Evolutionary conservation across 2,888 invertebrate species (phyloP), one percentile per base, ranked within the genome.

Genomic region (Leptinotarsa peninsularis): DNA sequence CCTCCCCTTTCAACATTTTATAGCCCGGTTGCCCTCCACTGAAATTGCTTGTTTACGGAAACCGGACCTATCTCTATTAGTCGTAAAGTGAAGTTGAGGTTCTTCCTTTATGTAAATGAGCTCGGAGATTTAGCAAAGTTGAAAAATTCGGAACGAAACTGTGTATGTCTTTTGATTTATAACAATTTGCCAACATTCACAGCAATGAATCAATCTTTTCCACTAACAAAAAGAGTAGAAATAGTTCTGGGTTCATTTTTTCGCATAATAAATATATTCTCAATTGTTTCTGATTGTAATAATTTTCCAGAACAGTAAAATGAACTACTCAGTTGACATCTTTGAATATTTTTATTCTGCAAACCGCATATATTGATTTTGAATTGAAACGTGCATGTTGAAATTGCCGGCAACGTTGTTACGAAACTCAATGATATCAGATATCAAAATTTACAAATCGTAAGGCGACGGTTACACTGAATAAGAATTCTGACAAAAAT

Each of bases 11-110:
- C 50, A 74, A 71, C 33, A 67, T 74, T 74, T 69, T 74, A 74
- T 66, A 18, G 70, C 60, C 43, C n/a, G 18, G 63, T 74, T 70
- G 56, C 49, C 56, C 49, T 63, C 58, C 74, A 17, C 50, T 56
- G 52, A 56, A 71, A 74, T 74, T 33, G 66, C 74, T 74, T 74
- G 74, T 74, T 74, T 74, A 74, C 74, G 74, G 74, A 74, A 74
- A 60, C 67, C 23, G 58, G 27, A 43, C 18, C 17, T n/a, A 63
- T 63, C 63, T 63, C 70, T 71, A 70, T 74, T 71, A 66, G 58
- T 74, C 74, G 63, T 68, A 66, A 68, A 60, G 49, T 73, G 63
- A 68, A 73, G 52, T 66, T n/a, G 43, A 17, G 43, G 63, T 10
- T 63, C 43, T 63, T 63, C 43, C 43, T 63, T 10, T 63, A 63